Percentiles rank a stretch among this genome's conserved stretches.
phyloP scores from a whole-genome alignment of 2,888 invertebrate species.

The Dysmachus trigonus region DNA sequence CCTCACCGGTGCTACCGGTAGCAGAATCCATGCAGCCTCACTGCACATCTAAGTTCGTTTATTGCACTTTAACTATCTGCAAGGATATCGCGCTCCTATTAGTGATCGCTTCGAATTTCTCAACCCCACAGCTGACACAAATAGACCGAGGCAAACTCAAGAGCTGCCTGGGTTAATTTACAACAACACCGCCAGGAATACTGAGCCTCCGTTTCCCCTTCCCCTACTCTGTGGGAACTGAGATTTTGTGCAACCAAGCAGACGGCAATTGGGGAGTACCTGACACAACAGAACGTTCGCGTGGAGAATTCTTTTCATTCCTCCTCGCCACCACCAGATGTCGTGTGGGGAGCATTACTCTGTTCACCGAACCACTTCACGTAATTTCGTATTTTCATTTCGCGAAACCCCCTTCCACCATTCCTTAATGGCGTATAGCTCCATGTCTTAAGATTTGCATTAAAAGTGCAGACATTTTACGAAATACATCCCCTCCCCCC shows the following conservation, averaged over 20 bases:
- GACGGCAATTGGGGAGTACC: neutral
- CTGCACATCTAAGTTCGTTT: neutral
- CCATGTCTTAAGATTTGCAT: neutral
- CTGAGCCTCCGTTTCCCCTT: neutral
- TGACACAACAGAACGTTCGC: neutral
- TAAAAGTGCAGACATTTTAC: neutral
- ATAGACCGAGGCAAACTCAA: neutral
- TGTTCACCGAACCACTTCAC: neutral
- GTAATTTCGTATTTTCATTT: slow-evolving; percentile 16
- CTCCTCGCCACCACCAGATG: neutral
- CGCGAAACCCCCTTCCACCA: neutral
- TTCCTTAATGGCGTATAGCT: neutral
- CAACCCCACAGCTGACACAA: neutral
- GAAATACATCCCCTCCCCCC: neutral
- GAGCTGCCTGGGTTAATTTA: neutral
- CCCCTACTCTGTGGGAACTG: neutral
- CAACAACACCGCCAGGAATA: neutral
- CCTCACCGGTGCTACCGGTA: neutral
- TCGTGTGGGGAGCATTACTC: neutral
- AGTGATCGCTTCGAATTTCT: neutral
- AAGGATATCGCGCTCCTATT: neutral
- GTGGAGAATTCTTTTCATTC: neutral
- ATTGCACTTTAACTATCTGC: neutral
- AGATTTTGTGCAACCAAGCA: neutral
- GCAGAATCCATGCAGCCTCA: neutral